phyloP scores from a whole-genome alignment of 2,113 vertebrate species.

The Sinocyclocheilus anshuiensis region DNA sequence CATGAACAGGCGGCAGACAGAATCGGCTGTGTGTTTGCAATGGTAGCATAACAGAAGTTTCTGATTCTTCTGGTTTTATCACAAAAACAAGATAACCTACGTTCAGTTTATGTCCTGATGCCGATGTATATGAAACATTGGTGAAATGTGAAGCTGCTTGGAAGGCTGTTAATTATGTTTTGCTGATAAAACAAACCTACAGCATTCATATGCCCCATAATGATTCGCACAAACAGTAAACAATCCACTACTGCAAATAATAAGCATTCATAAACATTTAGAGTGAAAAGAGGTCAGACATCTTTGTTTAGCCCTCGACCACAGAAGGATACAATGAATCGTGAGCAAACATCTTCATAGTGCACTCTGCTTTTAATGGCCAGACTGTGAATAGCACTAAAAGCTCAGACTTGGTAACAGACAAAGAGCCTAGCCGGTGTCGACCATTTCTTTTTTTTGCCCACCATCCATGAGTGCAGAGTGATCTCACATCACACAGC shows the following conservation, averaged over 20 bases:
- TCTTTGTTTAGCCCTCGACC: no score
- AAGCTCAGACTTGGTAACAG: background rate
- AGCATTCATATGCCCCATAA: no score
- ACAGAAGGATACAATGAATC: background rate
- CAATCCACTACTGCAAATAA: no score
- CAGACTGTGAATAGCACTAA: background rate
- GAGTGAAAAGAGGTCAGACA: no score
- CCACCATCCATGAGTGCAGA: background rate
- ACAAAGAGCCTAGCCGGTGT: background rate
- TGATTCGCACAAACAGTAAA: no score
- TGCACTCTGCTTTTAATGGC: background rate
- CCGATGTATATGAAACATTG: no score
- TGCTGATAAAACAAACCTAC: no score
- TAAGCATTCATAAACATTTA: no score
- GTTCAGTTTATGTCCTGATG: background rate
- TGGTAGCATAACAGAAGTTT: background rate
- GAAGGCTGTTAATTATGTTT: no score
- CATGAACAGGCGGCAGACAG: background rate
- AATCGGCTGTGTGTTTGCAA: background rate
- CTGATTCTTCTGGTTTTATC: background rate
- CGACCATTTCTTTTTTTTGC: background rate
- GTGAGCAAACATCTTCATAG: background rate
- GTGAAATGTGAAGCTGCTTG: no score
- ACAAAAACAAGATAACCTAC: background rate
- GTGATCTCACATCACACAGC: background rate